phyloP scores from a whole-genome alignment of 2,888 invertebrate genomes.

The Folsomia manolachei region DNA sequence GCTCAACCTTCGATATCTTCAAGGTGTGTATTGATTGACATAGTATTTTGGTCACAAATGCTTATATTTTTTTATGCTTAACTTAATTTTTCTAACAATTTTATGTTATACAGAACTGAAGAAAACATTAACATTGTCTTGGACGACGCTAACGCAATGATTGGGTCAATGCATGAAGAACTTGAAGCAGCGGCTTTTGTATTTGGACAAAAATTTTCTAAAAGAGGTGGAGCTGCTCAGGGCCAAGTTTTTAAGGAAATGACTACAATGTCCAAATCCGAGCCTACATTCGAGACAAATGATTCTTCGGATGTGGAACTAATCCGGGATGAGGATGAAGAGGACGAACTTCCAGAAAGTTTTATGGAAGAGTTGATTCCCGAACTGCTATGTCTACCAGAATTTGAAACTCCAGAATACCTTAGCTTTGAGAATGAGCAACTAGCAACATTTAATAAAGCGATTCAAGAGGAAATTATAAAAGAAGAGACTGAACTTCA shows the following conservation, averaged over 20 bases:
- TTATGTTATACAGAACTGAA: conserved; percentile 1
- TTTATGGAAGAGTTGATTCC: conserved; percentile 34
- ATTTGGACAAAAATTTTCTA: conserved; percentile 10
- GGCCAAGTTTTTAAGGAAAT: neutral
- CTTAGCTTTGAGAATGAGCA: conserved; percentile 47
- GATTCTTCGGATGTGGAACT: conserved; percentile 32
- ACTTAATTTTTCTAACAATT: neutral
- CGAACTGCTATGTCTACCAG: conserved; percentile 43
- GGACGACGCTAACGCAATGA: conserved; percentile 44
- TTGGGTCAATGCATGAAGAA: conserved; percentile 44
- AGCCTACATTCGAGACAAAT: conserved; percentile 20
- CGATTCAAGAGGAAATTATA: conserved; percentile 40
- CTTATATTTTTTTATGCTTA: neutral
- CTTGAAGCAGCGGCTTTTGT: conserved; percentile 30
- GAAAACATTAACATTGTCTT: conserved; percentile 34
- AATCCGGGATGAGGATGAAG: conserved; percentile 30
- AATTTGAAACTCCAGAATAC: conserved; percentile 48
- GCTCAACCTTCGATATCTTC: neutral
- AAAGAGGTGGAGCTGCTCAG: neutral
- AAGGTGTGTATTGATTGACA: too few relatives aligned
- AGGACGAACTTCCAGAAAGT: conserved; percentile 28
- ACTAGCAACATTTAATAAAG: conserved; percentile 41
- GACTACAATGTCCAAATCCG: conserved; percentile 24
- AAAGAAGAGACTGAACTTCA: conserved; percentile 45
- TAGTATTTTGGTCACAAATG: neutral